Base-by-base conservation (phyloP, 2,113 vertebrate genomes). In the Gopherus flavomarginatus region DNA sequence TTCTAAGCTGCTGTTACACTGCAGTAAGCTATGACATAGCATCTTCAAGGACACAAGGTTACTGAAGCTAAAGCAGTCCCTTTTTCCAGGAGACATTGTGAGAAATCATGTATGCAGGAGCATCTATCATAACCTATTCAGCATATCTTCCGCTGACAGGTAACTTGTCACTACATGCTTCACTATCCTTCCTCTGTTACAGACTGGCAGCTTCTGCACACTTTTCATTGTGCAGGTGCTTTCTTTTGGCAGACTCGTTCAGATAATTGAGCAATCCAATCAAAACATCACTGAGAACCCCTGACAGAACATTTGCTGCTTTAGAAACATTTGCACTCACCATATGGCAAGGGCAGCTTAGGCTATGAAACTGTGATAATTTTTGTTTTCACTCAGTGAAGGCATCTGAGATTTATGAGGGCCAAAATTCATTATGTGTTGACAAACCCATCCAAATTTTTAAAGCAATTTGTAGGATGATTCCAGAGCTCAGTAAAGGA, bases 181-280 rank as follows among this genome's bases (percentile, higher is more conserved):
- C 52, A 53, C 77, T 94, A 96, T 90, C 83, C 59, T 97, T 97
- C 49, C 14, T 1, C 89, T 81, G 84, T 77, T 94, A 65, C 85
- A 83, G 78, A n/a, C 90, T 96, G 97, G 96, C 93, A 97, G 94
- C 75, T 92, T 86, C 89, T 87, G 57, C 54, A 86, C 57, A 89
- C 95, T 94, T 90, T 96, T 96, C 89, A 93, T 86, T 82, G 95
- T 89, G 90, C 97, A 98, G 98, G 97, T 98, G 97, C 95, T 96
- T 95, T 94, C 95, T 97, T 98, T 98, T 98, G 98, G 97, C 98
- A 97, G 95, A 93, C 92, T 79, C 95, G 47, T 83, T 93, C 96
- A 97, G 96, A 96, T 98, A 98, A 98, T 92, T 97, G 97, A 98
- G 96, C 96, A 96, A 97, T 98, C 97, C 95, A 96, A 97, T 97